phyloP scores from a whole-genome alignment of 2,888 invertebrate genomes.

The Synanthedon myopaeformis region DNA sequence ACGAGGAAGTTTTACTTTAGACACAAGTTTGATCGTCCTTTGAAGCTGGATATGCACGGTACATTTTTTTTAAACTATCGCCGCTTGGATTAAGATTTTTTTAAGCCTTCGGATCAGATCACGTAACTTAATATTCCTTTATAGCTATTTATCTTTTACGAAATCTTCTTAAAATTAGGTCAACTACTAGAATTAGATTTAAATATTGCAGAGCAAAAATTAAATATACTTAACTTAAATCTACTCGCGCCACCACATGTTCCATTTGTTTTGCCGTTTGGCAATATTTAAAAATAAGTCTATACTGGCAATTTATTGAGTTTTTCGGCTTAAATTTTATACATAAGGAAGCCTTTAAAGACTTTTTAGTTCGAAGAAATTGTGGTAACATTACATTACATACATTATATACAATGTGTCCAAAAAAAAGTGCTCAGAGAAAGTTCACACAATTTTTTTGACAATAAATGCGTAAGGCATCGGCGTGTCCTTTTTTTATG shows the following conservation, averaged over 20 bases:
- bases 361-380: constrained; percentile 26
- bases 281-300: background rate
- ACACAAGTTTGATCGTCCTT: too few relatives aligned
- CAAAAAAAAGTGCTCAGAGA: too few relatives aligned
- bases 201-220: constrained; percentile 30
- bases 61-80: too few relatives aligned
- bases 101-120: background rate
- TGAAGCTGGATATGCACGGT: too few relatives aligned
- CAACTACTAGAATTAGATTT: constrained; percentile 11
- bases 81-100: too few relatives aligned
- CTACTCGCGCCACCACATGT: constrained; percentile 24
- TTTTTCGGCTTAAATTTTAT: too few relatives aligned
- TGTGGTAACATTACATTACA: constrained; percentile 24
- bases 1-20: too few relatives aligned
- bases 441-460: too few relatives aligned
- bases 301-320: background rate
- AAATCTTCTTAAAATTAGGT: constrained; percentile 16
- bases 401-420: constrained; percentile 23
- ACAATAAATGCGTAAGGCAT: too few relatives aligned
- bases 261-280: constrained; percentile 10
- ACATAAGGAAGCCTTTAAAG: background rate
- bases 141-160: background rate
- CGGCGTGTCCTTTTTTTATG: too few relatives aligned
- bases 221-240: constrained; percentile 29
- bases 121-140: background rate